phyloP scores from a whole-genome alignment of 2,888 invertebrate species.

The Gymnosoma rotundatum region DNA sequence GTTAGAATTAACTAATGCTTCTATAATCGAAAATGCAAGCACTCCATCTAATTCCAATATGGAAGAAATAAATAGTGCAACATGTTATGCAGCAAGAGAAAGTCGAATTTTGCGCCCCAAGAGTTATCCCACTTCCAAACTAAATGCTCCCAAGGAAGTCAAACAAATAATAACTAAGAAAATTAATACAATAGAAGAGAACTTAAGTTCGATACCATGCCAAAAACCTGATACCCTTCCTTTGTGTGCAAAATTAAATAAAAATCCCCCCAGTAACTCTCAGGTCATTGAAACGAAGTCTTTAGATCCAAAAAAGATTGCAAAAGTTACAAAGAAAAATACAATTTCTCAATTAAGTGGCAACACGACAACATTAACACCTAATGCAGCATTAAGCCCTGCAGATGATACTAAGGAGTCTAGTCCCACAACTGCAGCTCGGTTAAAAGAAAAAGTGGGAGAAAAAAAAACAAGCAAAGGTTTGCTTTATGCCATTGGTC shows the following conservation, averaged over 20 bases:
- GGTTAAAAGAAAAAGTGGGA: slow-evolving; percentile 80
- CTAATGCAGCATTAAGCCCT: slow-evolving; percentile 70
- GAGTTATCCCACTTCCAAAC: slow-evolving; percentile 84
- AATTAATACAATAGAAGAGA: slow-evolving; percentile 71
- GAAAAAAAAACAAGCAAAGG: slow-evolving; percentile 85
- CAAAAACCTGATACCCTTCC: slow-evolving; percentile 78
- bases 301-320: slow-evolving; percentile 73
- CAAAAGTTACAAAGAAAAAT: slow-evolving; percentile 78
- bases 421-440: slow-evolving; percentile 73
- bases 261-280: slow-evolving; percentile 66
- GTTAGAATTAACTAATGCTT: slow-evolving; percentile 31
- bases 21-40: slow-evolving; percentile 40
- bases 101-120: slow-evolving; percentile 83
- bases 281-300: slow-evolving; percentile 73
- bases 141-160: slow-evolving; percentile 80
- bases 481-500: slow-evolving; percentile 89
- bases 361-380: slow-evolving; percentile 72
- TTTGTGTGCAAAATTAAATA: slow-evolving; percentile 66
- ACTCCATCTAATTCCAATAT: not conserved
- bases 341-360: slow-evolving; percentile 77
- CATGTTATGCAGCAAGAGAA: slow-evolving; percentile 73
- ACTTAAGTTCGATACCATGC: slow-evolving; percentile 53
- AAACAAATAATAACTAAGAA: slow-evolving; percentile 77
- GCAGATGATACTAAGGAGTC: slow-evolving; percentile 78
- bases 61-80: not conserved